Base-by-base conservation (phyloP, 2,797 vertebrate genomes). In the Brachyalestes nurse region DNA sequence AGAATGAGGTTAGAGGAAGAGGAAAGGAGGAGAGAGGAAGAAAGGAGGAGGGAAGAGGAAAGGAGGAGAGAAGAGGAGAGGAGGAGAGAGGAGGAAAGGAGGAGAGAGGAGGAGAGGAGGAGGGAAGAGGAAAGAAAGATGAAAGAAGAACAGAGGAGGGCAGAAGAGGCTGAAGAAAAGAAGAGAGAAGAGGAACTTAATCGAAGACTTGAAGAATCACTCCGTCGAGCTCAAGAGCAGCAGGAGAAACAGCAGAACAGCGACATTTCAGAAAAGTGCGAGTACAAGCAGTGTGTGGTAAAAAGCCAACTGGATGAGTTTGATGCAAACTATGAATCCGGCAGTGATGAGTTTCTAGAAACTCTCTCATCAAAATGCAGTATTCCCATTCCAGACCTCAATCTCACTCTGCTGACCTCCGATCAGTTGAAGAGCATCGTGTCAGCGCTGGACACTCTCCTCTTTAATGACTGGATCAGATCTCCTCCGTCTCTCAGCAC, bases 401-500 rank as follows among this genome's bases (percentile, higher is more conserved):
- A 16, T 34, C 64, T 83, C 2, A n/a, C 51, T 21, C 53, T 70
- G 1, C 21, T 83, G 55, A 79, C 34, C 16, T 0, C 25, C 21
- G 64, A 23, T 62, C 70, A 83, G 55, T 42, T 83, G 42, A 16
- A 5, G 8, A 70, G n/a, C 13, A 25, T 83, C 62, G 25, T 79
- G 55, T 69, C 21, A 42, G 71, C 64, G 6, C 16, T 72, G 51
- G 57, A 80, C 6, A 34, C 71, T 8, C 77, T 79, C 53, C 71
- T 83, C 25, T 83, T 83, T 55, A 47, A 70, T 7, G 61, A 83
- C 57, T 78, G 78, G 76, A 62, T 71, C 49, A 47, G 53, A 55
- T 42, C 25, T 51, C 77, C 40, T 60, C 81, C 76, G 5, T 66
- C 81, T 4, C 62, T 67, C 17, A 49, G 34, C 45, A 79, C 80